Conservation (phyloP, 2,888 invertebrate species). For the Andricus curvator region DNA sequence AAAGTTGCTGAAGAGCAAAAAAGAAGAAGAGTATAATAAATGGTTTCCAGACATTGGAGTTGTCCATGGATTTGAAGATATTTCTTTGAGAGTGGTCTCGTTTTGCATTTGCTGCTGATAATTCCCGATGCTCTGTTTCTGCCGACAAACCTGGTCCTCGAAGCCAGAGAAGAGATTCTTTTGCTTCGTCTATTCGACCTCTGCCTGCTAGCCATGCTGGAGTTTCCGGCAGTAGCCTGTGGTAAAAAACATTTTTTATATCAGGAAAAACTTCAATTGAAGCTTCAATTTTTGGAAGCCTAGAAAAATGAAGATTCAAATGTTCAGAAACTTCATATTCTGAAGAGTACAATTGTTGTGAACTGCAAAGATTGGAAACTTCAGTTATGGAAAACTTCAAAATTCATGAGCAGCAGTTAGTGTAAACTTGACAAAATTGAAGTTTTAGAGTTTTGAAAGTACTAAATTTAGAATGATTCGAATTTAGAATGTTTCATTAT, state of each 20-base stretch:
- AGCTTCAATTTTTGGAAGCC: too few species aligned
- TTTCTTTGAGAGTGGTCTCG: constrained; percentile 50
- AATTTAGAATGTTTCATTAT: too few species aligned
- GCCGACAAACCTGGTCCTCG: constrained; percentile 83
- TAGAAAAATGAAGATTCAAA: too few species aligned
- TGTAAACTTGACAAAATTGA: too few species aligned
- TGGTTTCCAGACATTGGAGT: constrained; percentile 83
- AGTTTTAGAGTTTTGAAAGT: too few species aligned
- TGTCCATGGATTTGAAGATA: constrained; percentile 67
- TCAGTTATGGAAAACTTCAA: too few species aligned
- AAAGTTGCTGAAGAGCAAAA: constrained; percentile 86
- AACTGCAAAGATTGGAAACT: too few species aligned
- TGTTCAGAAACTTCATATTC: too few species aligned
- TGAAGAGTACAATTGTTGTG: too few species aligned
- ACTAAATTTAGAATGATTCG: too few species aligned
- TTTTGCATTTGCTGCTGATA: constrained; percentile 78
- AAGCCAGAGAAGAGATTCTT: constrained; percentile 83
- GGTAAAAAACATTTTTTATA: constrained; percentile 25
- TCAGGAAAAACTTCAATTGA: not conserved
- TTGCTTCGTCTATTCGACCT: constrained; percentile 82
- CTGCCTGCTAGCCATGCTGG: constrained; percentile 84
- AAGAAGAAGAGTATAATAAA: constrained; percentile 84
- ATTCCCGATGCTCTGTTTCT: constrained; percentile 83
- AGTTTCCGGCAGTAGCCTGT: constrained; percentile 83
- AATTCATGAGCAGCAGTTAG: too few species aligned